phyloP scores from a whole-genome alignment of 2,113 vertebrate genomes.

The Odocoileus virginianus region DNA sequence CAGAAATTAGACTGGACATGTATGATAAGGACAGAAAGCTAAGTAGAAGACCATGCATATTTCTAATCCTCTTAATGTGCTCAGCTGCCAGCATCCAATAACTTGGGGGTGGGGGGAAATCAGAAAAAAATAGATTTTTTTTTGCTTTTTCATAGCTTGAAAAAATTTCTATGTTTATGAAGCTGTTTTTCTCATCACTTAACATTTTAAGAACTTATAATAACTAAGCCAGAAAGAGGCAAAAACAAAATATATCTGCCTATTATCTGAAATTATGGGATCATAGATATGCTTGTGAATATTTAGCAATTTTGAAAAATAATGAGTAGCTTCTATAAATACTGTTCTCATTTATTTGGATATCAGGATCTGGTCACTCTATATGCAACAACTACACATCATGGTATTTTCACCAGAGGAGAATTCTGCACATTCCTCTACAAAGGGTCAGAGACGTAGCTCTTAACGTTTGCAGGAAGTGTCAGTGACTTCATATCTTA shows the following conservation, averaged over 20 bases:
- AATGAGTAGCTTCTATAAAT: not conserved
- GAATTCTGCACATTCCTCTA: not conserved
- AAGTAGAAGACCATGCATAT: not conserved
- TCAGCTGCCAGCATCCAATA: not conserved
- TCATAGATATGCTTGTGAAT: not conserved
- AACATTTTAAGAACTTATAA: not conserved
- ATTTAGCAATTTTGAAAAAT: not conserved
- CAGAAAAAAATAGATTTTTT: not conserved
- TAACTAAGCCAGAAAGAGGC: not conserved
- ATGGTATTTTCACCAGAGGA: not conserved
- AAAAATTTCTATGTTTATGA: not conserved
- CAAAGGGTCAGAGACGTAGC: not conserved
- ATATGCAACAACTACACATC: not conserved
- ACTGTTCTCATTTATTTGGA: not conserved
- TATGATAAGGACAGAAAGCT: slow-evolving; percentile 3
- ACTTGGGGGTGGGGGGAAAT: not conserved
- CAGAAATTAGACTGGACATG: slow-evolving; percentile 17
- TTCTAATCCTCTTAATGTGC: slow-evolving; percentile 11
- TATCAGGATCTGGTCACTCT: not conserved
- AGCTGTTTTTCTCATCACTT: slow-evolving; percentile 24
- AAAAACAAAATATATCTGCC: not conserved
- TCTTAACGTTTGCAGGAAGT: not conserved
- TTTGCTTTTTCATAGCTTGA: not conserved
- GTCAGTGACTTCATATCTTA: not conserved
- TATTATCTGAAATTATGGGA: not conserved